Conservation (phyloP, 2,113 vertebrate species). For the Gadus chalcogrammus region DNA sequence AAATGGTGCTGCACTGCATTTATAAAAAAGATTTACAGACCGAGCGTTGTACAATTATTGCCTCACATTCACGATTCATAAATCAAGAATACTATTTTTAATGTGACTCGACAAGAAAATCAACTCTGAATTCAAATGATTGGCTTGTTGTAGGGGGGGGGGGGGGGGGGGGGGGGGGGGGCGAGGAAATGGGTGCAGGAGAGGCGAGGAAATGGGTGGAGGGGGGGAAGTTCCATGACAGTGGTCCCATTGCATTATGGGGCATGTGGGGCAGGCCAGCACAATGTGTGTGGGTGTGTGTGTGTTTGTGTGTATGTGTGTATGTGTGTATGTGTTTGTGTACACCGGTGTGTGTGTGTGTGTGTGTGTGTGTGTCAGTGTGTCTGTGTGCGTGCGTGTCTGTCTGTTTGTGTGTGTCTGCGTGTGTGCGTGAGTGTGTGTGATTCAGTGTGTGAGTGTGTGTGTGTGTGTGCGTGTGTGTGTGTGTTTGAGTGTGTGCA, state of each 20-base stretch:
- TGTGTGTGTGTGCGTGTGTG: not conserved
- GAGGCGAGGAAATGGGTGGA: not conserved
- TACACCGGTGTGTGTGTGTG: too few species aligned
- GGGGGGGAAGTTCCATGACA: slow-evolving; percentile 38
- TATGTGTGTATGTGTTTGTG: slow-evolving; percentile 7
- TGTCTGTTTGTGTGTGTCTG: slow-evolving; percentile 15
- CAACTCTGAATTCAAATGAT: not conserved
- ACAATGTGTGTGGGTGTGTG: slow-evolving; percentile 31
- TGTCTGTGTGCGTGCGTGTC: not conserved
- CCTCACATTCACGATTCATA: too few species aligned
- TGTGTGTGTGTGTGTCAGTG: slow-evolving; percentile 32
- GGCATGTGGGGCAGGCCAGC: slow-evolving; percentile 39
- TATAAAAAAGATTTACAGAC: too few species aligned
- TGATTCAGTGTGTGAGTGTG: not conserved
- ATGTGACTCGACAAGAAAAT: not conserved
- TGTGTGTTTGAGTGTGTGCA: not conserved
- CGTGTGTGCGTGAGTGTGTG: not conserved
- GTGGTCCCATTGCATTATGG: slow-evolving; percentile 27
- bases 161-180: slow-evolving; percentile 12
- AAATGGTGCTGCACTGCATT: too few species aligned
- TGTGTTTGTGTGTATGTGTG: slow-evolving; percentile 34
- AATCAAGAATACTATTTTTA: too few species aligned
- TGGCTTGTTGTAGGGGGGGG: not conserved
- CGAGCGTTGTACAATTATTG: too few species aligned
- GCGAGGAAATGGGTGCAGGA: too few species aligned